Percentiles rank a stretch among this genome's conserved stretches.
phyloP scores from a whole-genome alignment of 2,797 vertebrate species.

The Tokudaia muenninki region DNA sequence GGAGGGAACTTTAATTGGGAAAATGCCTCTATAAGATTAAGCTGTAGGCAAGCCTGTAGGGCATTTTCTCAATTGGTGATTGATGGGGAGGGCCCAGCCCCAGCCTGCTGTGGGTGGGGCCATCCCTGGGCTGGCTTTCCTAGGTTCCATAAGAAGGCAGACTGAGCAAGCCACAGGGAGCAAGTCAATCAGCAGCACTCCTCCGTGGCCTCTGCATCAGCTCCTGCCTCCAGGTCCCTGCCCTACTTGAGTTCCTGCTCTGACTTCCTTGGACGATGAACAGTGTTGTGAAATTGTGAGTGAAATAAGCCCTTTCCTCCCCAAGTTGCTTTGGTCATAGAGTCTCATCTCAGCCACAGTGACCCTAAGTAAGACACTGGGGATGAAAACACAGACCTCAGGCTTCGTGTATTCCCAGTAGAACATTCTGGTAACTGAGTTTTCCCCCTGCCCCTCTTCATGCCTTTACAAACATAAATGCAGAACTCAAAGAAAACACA shows the following conservation, averaged over 20 bases:
- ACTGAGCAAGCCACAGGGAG: neutral
- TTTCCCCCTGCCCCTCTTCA: neutral
- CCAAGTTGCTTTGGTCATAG: neutral
- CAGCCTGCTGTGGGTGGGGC: neutral
- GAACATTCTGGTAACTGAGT: neutral
- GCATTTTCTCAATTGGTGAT: neutral
- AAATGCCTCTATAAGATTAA: neutral
- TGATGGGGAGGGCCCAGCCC: neutral
- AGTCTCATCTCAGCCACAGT: neutral
- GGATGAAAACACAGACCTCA: neutral
- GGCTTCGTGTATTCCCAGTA: neutral
- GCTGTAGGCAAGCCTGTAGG: neutral
- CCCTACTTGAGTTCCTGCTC: neutral
- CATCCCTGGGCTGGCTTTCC: neutral
- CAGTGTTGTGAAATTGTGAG: neutral
- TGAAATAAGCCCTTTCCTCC: neutral
- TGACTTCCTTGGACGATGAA: neutral
- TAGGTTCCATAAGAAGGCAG: neutral
- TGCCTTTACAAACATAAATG: neutral
- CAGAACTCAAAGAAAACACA: neutral
- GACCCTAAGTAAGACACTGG: neutral
- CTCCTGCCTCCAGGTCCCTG: neutral
- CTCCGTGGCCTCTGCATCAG: neutral
- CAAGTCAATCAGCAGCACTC: neutral
- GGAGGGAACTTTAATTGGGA: no score